These are phyloP conservation scores for Myrmophylax atrothorax DNA, from an alignment of 2,113 vertebrate genomes.

Conservation along the genomic window DNA sequence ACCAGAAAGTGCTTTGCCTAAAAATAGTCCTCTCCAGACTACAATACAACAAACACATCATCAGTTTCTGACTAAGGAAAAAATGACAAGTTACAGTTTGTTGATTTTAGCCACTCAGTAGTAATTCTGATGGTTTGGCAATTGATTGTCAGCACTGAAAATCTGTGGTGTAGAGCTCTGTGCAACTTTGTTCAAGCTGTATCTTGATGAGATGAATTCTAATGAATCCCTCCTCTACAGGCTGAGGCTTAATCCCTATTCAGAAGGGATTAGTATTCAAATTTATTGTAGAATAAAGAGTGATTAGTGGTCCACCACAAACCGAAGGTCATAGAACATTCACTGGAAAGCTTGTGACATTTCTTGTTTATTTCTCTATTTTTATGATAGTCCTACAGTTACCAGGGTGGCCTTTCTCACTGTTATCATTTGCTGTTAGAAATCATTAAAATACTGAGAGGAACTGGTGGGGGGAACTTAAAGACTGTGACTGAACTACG, in stretches of 20 bases:
- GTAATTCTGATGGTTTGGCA: constrained; percentile 50
- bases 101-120: constrained; percentile 46
- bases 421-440: constrained; percentile 5
- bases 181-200: constrained; percentile 65
- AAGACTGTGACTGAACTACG: neutral
- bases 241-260: constrained; percentile 76
- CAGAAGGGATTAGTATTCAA: constrained; percentile 80
- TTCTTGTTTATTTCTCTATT: constrained; percentile 37
- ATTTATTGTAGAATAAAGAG: constrained; percentile 75
- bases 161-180: constrained; percentile 24
- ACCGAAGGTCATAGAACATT: constrained; percentile 47
- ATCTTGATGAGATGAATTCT: constrained; percentile 76
- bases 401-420: neutral
- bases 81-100: constrained; percentile 25
- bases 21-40: neutral
- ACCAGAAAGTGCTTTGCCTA: neutral
- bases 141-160: constrained; percentile 48
- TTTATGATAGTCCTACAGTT: constrained; percentile 21
- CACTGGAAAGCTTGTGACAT: constrained; percentile 34
- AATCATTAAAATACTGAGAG: neutral
- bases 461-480: neutral
- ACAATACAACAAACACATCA: neutral
- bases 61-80: constrained; percentile 22
- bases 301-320: constrained; percentile 68
- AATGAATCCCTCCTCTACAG: constrained; percentile 69